phyloP scores from a whole-genome alignment of 2,113 vertebrate genomes.

The Dicentrarchus labrax region DNA sequence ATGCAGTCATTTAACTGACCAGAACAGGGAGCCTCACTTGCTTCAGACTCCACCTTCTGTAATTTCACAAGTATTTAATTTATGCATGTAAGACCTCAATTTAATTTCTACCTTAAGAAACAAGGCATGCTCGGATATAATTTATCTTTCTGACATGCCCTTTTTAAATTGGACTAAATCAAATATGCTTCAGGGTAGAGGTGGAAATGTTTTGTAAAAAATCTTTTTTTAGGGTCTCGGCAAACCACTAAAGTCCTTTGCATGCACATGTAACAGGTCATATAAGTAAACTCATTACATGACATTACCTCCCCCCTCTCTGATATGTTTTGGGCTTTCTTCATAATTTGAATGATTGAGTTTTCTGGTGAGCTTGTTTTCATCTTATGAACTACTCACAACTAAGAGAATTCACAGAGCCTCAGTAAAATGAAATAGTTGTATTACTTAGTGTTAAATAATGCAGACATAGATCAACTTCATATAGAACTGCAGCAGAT shows the following conservation, averaged over 20 bases:
- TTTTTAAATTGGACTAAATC: conserved; percentile 51
- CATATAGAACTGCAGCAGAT: conserved; percentile 1
- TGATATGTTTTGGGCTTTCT: conserved; percentile 4
- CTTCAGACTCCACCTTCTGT: conserved; percentile 40
- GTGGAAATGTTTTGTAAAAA: conserved; percentile 6
- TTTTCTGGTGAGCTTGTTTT: background rate
- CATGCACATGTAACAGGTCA: background rate
- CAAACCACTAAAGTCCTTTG: background rate
- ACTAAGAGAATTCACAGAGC: background rate
- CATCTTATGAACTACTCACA: background rate
- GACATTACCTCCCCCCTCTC: background rate
- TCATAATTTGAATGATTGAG: background rate
- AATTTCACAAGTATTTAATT: conserved; percentile 53
- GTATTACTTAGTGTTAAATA: conserved; percentile 1
- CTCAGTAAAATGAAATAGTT: background rate
- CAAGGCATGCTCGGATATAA: conserved; percentile 30
- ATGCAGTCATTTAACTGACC: conserved; percentile 28
- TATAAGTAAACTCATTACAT: conserved; percentile 14
- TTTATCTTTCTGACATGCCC: conserved; percentile 56
- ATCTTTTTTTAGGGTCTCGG: background rate
- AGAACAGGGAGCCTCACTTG: conserved; percentile 8
- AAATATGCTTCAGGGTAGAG: conserved; percentile 19
- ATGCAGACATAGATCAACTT: background rate
- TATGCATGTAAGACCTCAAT: conserved; percentile 51
- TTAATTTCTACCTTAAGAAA: conserved; percentile 50